A percentile compares a stretch with the other conserved stretches of the same genome.
Evolutionary conservation across 2,113 vertebrate genomes (phyloP).

Genomic region (Malaclemys terrapin): DNA sequence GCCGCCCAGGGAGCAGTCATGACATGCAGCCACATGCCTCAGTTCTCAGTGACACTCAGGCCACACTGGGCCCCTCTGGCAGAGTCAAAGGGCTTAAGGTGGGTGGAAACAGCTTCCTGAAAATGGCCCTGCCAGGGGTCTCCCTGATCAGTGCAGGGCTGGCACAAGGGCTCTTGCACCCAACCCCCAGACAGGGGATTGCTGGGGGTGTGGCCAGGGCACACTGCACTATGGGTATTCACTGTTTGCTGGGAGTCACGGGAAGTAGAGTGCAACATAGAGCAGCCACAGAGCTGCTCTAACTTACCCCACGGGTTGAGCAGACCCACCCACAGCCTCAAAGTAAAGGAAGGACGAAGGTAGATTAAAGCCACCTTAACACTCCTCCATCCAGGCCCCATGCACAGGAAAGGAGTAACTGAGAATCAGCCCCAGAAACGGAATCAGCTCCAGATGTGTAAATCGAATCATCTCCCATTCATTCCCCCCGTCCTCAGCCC

Average conservation of each 20-base stretch:
- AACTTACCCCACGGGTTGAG: not conserved
- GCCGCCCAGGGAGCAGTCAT: too few relatives aligned
- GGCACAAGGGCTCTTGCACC: too few relatives aligned
- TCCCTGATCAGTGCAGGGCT: too few relatives aligned
- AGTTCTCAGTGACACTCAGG: too few relatives aligned
- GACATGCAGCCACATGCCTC: too few relatives aligned
- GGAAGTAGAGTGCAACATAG: not conserved
- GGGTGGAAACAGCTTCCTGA: not conserved
- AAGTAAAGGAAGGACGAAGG: not conserved
- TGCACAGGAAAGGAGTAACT: not conserved
- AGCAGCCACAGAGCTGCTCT: not conserved
- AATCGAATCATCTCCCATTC: not conserved
- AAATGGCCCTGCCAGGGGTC: not conserved
- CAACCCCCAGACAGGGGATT: too few relatives aligned
- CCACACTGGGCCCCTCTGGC: too few relatives aligned
- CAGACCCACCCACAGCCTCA: not conserved
- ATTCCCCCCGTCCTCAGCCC: not conserved
- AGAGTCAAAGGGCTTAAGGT: too few relatives aligned
- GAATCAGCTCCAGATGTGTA: not conserved
- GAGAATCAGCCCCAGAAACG: not conserved
- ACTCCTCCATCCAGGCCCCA: not conserved
- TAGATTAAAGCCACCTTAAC: not conserved
- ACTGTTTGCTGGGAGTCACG: not conserved
- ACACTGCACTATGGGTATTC: not conserved
- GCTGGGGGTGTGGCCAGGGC: not conserved